Percentiles rank a stretch among this genome's conserved stretches.
phyloP scores from a whole-genome alignment of 2,888 invertebrate genomes.

The Andrena flavipes region DNA sequence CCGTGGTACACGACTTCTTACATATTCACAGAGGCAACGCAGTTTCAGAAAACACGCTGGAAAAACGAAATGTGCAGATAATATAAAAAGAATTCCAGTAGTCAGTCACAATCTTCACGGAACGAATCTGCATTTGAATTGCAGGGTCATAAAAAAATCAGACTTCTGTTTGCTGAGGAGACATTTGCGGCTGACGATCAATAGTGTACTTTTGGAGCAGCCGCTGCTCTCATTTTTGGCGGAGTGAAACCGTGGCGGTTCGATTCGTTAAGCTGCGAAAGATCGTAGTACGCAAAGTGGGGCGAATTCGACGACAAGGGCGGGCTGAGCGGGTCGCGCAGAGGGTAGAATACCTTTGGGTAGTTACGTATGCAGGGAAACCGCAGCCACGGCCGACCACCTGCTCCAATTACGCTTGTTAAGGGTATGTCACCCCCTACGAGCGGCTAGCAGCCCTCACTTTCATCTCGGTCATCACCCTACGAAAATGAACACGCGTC shows the following conservation, averaged over 20 bases:
- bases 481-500: constrained; percentile 38
- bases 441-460: constrained; percentile 48
- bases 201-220: background rate
- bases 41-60: too few relatives aligned
- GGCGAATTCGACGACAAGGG: constrained; percentile 52
- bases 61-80: too few relatives aligned
- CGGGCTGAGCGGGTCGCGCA: constrained; percentile 31
- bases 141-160: background rate
- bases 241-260: background rate
- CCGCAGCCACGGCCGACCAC: constrained; percentile 78
- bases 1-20: too few relatives aligned
- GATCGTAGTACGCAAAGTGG: constrained; percentile 37
- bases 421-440: constrained; percentile 72
- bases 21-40: too few relatives aligned
- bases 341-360: constrained; percentile 74
- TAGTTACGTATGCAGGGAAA: constrained; percentile 78
- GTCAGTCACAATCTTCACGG: too few relatives aligned
- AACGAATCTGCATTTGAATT: too few relatives aligned
- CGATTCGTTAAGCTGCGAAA: constrained; percentile 30
- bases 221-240: background rate
- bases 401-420: constrained; percentile 83
- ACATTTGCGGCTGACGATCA: background rate
- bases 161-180: background rate
- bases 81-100: too few relatives aligned
- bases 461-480: constrained; percentile 40